Percentiles rank a stretch among this genome's conserved stretches.
Conservation (phyloP, 2,797 vertebrate species). For the Yasuhikotakia modesta region DNA sequence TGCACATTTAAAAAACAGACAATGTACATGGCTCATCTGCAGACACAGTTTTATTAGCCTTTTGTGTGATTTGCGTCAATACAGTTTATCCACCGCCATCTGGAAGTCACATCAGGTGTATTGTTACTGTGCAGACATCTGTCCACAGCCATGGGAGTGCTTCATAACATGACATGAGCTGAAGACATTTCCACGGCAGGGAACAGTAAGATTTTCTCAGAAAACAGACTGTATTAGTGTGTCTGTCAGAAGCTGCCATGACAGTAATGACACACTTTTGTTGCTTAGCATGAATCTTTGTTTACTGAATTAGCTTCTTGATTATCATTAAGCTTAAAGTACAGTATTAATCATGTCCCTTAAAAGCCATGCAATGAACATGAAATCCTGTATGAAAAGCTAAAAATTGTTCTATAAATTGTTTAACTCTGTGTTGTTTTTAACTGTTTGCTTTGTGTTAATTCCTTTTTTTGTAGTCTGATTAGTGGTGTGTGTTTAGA, state of each 20-base stretch:
- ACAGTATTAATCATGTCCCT: neutral
- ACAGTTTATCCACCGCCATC: conserved; percentile 20
- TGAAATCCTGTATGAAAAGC: neutral
- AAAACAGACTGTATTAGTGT: conserved; percentile 63
- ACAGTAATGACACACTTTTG: conserved; percentile 62
- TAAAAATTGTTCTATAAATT: neutral
- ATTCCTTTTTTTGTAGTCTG: too few species aligned
- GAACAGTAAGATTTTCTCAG: conserved; percentile 52
- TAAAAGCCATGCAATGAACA: neutral
- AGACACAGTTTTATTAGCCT: conserved; percentile 11
- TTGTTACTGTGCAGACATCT: conserved; percentile 22
- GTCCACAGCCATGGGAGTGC: conserved; percentile 25
- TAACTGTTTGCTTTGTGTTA: too few species aligned
- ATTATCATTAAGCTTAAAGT: neutral
- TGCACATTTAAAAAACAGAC: neutral
- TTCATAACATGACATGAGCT: conserved; percentile 46
- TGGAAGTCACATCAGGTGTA: conserved; percentile 41
- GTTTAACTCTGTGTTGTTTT: too few species aligned
- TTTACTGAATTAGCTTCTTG: neutral
- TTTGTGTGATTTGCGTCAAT: conserved; percentile 9
- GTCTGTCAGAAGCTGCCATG: conserved; percentile 67
- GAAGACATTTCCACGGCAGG: conserved; percentile 50
- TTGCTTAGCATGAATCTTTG: conserved; percentile 10
- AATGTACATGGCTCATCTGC: neutral
- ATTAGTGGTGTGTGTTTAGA: too few species aligned